Evolutionary conservation across 2,888 invertebrate genomes (phyloP).

Genomic region (Dynastes grantii): DNA sequence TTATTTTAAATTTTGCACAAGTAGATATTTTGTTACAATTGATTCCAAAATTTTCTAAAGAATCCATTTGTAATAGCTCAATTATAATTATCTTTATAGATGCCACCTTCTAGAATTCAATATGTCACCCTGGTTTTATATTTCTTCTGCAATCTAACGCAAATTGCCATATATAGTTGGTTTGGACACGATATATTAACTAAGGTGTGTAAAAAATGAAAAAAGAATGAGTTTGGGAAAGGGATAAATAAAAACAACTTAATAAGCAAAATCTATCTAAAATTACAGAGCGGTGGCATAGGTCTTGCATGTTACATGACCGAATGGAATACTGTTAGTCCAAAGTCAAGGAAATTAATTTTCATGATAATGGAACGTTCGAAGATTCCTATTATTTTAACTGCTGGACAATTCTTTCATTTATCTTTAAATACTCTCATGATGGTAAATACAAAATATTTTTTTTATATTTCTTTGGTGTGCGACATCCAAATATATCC

Average conservation of each 20-base stretch:
- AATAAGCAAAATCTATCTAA: too few relatives aligned
- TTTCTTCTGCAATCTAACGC: conserved; percentile 56
- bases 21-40: not conserved
- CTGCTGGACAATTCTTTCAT: conserved; percentile 58
- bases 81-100: conserved; percentile 48
- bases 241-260: too few relatives aligned
- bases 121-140: conserved; percentile 57
- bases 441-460: conserved; percentile 47
- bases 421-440: conserved; percentile 53
- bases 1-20: conserved; percentile 14
- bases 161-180: conserved; percentile 58
- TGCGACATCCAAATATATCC: not conserved
- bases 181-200: conserved; percentile 58
- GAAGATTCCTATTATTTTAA: conserved; percentile 56
- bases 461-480: not conserved
- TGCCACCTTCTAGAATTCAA: conserved; percentile 54
- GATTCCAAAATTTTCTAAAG: too few relatives aligned
- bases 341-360: conserved; percentile 52
- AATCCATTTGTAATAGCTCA: not conserved
- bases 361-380: conserved; percentile 58
- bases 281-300: conserved; percentile 50
- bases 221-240: too few relatives aligned
- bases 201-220: conserved; percentile 51
- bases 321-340: conserved; percentile 56
- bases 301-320: conserved; percentile 57